Percentiles rank a stretch among this genome's conserved stretches.
phyloP scores from a whole-genome alignment of 2,113 vertebrate species.

The Hemibates koningsi region DNA sequence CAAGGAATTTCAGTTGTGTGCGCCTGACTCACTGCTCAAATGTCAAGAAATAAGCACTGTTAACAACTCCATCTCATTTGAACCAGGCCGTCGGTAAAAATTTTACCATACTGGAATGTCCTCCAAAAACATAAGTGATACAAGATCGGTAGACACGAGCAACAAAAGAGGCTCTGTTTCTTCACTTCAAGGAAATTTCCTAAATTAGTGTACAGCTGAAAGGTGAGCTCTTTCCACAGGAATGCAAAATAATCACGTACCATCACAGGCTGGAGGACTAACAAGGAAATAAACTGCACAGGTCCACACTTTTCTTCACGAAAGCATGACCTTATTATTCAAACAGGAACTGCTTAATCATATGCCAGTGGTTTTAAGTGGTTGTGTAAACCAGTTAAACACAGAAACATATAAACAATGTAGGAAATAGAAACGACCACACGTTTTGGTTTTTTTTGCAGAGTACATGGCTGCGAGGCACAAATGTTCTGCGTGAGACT shows the following conservation, averaged over 20 bases:
- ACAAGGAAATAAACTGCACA: neutral
- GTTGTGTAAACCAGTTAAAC: neutral
- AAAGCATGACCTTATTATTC: neutral
- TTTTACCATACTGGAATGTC: neutral
- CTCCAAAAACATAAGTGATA: slow-evolving; percentile 5
- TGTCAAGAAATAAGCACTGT: neutral
- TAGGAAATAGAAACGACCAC: neutral
- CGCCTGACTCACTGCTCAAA: neutral
- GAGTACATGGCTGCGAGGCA: neutral
- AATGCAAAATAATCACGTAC: slow-evolving; percentile 45
- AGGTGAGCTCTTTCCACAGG: slow-evolving; percentile 44
- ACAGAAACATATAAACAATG: neutral
- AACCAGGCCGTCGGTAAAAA: neutral
- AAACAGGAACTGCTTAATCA: neutral
- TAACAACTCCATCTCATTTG: neutral
- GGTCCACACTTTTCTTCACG: neutral
- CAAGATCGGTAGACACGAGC: neutral
- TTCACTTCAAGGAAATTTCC: neutral
- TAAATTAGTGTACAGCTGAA: slow-evolving; percentile 19
- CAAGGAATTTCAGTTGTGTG: slow-evolving; percentile 9
- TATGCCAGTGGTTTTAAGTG: neutral
- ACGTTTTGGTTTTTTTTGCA: neutral
- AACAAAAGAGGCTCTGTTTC: slow-evolving; percentile 36
- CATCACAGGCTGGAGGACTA: neutral
- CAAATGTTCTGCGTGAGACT: neutral